Evolutionary conservation across 2,888 invertebrate genomes (phyloP).

Genomic region (Blastobasis adustella): DNA sequence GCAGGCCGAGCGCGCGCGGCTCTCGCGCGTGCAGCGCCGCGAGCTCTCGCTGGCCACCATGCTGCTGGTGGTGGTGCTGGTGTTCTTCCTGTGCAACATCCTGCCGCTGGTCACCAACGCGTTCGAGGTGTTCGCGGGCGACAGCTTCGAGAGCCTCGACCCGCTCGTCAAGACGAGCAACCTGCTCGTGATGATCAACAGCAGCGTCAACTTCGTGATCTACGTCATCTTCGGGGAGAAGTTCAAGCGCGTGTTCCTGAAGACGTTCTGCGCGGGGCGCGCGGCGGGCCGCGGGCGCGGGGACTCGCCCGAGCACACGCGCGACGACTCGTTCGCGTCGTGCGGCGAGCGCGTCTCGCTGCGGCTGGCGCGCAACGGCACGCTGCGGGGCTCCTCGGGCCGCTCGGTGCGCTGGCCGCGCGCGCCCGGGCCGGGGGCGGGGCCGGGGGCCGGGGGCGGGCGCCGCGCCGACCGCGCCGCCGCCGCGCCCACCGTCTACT

Average conservation of each 20-base stretch:
- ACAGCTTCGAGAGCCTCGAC: conserved; percentile 63
- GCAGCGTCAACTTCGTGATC: conserved; percentile 97
- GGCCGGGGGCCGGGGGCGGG: conserved; percentile 15
- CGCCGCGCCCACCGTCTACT: conserved; percentile 48
- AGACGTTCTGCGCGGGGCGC: conserved; percentile 82
- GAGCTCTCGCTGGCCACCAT: conserved; percentile 96
- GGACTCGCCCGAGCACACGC: conserved; percentile 80
- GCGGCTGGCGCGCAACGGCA: conserved; percentile 68
- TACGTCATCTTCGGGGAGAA: conserved; percentile 99
- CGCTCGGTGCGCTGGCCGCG: conserved; percentile 19
- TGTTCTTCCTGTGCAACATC: conserved; percentile 95
- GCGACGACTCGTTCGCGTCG: conserved; percentile 89
- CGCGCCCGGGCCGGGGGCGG: conserved; percentile 8
- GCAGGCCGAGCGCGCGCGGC: conserved; percentile 90
- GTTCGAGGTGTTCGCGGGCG: conserved; percentile 82
- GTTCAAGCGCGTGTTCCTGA: conserved; percentile 90
- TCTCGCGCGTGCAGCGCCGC: conserved; percentile 91
- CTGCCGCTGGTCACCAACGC: conserved; percentile 90
- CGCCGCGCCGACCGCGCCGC: conserved; percentile 29
- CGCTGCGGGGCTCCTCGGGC: conserved; percentile 45
- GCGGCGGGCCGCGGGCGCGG: conserved; percentile 66
- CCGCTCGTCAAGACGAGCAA: conserved; percentile 89
- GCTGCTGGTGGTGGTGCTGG: conserved; percentile 94
- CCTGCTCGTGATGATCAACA: conserved; percentile 95
- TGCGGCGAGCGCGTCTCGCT: conserved; percentile 85